Evolutionary conservation across 2,113 vertebrate genomes (phyloP), one percentile per base, ranked within the genome.

Genomic region (Mellivora capensis): DNA sequence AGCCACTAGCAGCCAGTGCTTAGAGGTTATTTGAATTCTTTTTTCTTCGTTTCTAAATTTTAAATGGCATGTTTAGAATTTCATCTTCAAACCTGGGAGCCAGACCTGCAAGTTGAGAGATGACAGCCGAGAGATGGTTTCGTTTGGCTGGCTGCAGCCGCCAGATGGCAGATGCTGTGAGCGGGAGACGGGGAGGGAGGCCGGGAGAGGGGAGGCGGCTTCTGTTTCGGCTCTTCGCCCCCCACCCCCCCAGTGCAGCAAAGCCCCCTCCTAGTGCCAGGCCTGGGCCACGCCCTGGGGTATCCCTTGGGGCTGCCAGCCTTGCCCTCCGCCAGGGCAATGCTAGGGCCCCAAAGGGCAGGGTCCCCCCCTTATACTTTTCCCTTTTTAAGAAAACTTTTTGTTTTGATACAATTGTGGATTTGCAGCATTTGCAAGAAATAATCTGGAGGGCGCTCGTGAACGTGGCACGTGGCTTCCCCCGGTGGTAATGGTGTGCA

Each of bases 1-100:
- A 14, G 76, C 67, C 44, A 15, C 0, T 6, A n/a, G 62, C 89
- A 90, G 21, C 37, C 27, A 0, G 0, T 1, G 34, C 77, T 34
- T 81, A 37, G 59, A 52, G 85, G 64, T 27, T 31, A 44, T 77
- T 85, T 61, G 34, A 77, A 85, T 25, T 90, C 71, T 27, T n/a
- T 82, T n/a, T 61, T 74, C 88, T 47, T 69, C 69, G 0, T 77
- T 76, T 96, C 95, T 87, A 4, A 91, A 94, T 94, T 96, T 87
- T 69, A 95, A 96, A 81, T 49, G 89, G 86, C 34, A 4, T 54
- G 90, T 92, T 93, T 95, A 89, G 97, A 97, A 98, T 94, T 88
- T 86, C 77, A 72, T 97, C 91, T 76, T 89, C 90, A 80, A 85
- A 93, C 95, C 96, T 67, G 87, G 93, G 96, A 94, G 96, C 89